Evolutionary conservation across 2,888 invertebrate genomes (phyloP).

Genomic region (Andrena bucephala): DNA sequence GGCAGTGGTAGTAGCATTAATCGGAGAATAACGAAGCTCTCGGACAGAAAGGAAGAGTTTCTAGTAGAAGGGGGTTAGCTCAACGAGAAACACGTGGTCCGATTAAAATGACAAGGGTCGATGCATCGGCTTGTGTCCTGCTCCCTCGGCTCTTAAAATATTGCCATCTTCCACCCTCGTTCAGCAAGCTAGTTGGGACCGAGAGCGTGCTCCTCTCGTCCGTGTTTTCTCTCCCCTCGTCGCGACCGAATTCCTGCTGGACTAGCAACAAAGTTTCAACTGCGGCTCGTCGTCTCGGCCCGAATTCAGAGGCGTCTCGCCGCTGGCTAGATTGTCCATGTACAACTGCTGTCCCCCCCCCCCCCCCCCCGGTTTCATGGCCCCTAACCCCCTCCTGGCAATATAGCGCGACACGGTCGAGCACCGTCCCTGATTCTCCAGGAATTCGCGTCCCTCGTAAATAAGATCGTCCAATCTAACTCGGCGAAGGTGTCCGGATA

Average conservation of each 20-base stretch:
- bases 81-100: neutral
- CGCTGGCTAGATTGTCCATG: constrained; percentile 45
- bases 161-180: neutral
- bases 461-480: constrained; percentile 59
- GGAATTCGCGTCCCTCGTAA: constrained; percentile 57
- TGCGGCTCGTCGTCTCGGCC: constrained; percentile 37
- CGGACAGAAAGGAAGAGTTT: too few species aligned
- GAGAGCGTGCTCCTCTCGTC: constrained; percentile 12
- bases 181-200: neutral
- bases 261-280: constrained; percentile 52
- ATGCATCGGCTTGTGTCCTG: neutral
- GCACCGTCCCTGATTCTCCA: constrained; percentile 30
- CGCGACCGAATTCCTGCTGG: constrained; percentile 35
- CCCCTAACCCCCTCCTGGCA: constrained; percentile 33
- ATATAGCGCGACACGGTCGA: constrained; percentile 40
- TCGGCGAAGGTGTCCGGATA: constrained; percentile 31
- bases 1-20: too few species aligned
- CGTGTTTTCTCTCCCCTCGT: constrained; percentile 23
- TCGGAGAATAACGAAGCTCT: too few species aligned
- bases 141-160: neutral
- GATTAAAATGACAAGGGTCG: neutral
- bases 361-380: constrained; percentile 40
- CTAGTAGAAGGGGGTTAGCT: too few species aligned
- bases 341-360: constrained; percentile 32
- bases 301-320: constrained; percentile 32